These are phyloP conservation scores for Delichon dasypus DNA, from an alignment of 2,797 vertebrate genomes.

Conservation along the genomic window DNA sequence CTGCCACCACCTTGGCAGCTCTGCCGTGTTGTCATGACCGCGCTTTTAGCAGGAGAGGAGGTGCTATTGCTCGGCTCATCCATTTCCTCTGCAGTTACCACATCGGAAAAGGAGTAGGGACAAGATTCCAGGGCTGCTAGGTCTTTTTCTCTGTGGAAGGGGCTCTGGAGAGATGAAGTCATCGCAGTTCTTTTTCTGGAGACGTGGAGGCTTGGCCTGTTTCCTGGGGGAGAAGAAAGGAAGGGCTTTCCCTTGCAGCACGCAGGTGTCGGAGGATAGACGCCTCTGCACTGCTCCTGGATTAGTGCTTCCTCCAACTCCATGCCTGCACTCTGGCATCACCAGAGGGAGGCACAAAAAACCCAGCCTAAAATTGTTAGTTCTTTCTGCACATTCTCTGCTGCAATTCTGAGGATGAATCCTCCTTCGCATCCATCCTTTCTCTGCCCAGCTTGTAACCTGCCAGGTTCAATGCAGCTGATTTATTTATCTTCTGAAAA, in stretches of 20 bases:
- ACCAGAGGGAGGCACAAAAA: neutral
- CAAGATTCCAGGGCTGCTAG: slow-evolving; percentile 13
- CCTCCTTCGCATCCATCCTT: neutral
- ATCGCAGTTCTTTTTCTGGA: neutral
- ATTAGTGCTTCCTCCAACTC: neutral
- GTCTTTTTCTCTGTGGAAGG: neutral
- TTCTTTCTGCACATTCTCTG: neutral
- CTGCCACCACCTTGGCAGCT: neutral
- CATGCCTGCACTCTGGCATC: neutral
- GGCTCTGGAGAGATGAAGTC: slow-evolving; percentile 26
- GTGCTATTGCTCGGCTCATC: neutral
- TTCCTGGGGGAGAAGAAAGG: neutral
- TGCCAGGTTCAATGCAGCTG: neutral
- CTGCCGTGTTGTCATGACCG: accelerated
- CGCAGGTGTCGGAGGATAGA: neutral
- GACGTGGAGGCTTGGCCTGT: neutral
- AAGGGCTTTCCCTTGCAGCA: neutral
- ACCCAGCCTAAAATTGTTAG: neutral
- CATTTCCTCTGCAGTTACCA: neutral
- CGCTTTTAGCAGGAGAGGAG: neutral
- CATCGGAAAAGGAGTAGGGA: neutral
- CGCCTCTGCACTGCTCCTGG: neutral
- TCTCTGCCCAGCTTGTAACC: neutral
- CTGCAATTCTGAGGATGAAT: neutral
- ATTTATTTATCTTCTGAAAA: neutral